Evolutionary conservation across 2,797 vertebrate species (phyloP), one percentile per base, ranked within the genome.

Genomic region (Phataginus tricuspis): DNA sequence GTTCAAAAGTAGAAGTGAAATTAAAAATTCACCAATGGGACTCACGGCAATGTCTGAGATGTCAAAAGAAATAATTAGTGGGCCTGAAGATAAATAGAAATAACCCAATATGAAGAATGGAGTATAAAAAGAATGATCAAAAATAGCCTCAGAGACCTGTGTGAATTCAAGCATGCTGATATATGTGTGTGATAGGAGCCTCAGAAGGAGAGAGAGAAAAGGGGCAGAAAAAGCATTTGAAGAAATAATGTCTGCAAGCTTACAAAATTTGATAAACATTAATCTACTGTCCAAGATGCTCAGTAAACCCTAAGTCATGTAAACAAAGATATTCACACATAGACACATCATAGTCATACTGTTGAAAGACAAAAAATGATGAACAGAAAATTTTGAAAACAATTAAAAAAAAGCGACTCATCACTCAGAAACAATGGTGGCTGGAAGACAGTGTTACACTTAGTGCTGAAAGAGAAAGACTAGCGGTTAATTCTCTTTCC

Each of bases 241-340:
- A 72, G 49, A 82, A 92, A 78, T 86, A 85, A 55, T 91, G 39
- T 16, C 34, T 83, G 31, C 92, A 84, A 91, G 79, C 49, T 51
- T 93, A 12, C 1, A 51, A 74, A 77, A 19, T 55, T 55, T 86
- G 8, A 29, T 86, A 78, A 87, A 72, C 45, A 57, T 86, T 63
- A 45, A 29, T 74, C 16, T 77, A 49, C 19, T 57, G 2, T 87
- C 3, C 42, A 63, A 59, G 18, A 53, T 80, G 39, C 37, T 93
- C 51, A 74, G 0, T 51, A 37, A 88, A 75, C 51, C 45, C 27
- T 74, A 49, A 93, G 23, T 55, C 64, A 5, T 79, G 25, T 84
- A 89, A 85, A 75, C 34, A 80, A 63, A 85, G 51, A 75, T 29
- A 57, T 68, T 88, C 7, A 51, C 12, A 85, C 5, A 10, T 34